Conservation (phyloP, 2,888 invertebrate species). For the Trissolcus brochymenae region DNA sequence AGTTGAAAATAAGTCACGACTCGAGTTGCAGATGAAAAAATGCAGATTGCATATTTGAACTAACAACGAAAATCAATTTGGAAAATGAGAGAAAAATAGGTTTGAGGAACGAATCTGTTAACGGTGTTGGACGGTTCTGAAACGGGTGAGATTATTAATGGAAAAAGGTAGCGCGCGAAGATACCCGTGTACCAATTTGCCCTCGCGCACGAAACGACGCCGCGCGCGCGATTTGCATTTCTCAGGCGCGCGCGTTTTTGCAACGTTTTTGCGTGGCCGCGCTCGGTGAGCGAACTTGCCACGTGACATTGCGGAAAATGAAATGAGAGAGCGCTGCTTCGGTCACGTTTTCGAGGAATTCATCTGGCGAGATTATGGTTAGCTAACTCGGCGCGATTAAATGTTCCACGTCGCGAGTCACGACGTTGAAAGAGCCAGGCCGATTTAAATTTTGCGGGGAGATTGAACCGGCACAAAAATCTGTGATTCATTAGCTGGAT, state of each 20-base stretch:
- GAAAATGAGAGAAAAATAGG: too few species aligned
- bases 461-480: slow-evolving; percentile 40
- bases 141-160: too few species aligned
- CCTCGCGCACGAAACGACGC: slow-evolving; percentile 12
- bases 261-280: slow-evolving; percentile 31
- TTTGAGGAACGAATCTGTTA: too few species aligned
- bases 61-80: too few species aligned
- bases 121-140: too few species aligned
- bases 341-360: slow-evolving; percentile 56
- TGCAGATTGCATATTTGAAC: too few species aligned
- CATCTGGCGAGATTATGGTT: slow-evolving; percentile 48
- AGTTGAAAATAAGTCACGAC: too few species aligned
- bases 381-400: slow-evolving; percentile 49
- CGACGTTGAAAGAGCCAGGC: slow-evolving; percentile 24
- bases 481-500: slow-evolving; percentile 50
- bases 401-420: slow-evolving; percentile 53
- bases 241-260: slow-evolving; percentile 14
- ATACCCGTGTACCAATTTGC: slow-evolving; percentile 24
- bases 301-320: slow-evolving; percentile 55
- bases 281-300: slow-evolving; percentile 47
- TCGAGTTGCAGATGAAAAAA: too few species aligned
- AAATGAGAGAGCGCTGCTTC: slow-evolving; percentile 50
- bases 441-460: slow-evolving; percentile 48
- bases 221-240: slow-evolving; percentile 27
- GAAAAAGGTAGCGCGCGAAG: neutral